Percentiles rank a stretch among this genome's conserved stretches.
Evolutionary conservation across 1,140 invertebrate species (phyloP).

Genomic region (Teleopsis dalmanni): DNA sequence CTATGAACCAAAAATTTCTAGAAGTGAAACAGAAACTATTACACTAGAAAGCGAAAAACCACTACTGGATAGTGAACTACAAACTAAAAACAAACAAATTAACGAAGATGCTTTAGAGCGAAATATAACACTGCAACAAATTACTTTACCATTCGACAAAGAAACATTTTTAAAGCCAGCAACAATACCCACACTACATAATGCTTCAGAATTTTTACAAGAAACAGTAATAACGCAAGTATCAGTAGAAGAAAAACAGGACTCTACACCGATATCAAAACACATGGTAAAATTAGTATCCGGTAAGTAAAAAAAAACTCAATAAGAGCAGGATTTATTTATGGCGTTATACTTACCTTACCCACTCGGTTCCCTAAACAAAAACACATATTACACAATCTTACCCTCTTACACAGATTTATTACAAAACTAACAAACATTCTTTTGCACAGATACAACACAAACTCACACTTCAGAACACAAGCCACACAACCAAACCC

Average conservation of each 20-base stretch:
- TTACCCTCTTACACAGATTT: slow-evolving; percentile 18
- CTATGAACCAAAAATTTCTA: slow-evolving; percentile 14
- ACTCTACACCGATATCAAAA: no score
- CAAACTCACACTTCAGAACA: slow-evolving; percentile 45
- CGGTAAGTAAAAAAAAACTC: slow-evolving; percentile 10
- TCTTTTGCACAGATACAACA: slow-evolving; percentile 46
- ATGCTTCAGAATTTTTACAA: neutral
- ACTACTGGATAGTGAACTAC: neutral
- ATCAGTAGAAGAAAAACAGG: neutral
- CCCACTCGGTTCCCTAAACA: slow-evolving; percentile 10
- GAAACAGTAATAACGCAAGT: neutral
- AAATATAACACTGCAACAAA: slow-evolving; percentile 1
- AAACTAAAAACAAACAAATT: neutral
- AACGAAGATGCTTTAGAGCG: neutral
- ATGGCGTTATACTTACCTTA: slow-evolving; percentile 32
- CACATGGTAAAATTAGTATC: slow-evolving; percentile 7
- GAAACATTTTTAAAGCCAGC: neutral
- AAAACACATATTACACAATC: slow-evolving; percentile 43
- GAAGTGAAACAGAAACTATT: neutral
- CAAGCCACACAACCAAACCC: slow-evolving; percentile 42
- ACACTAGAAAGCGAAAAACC: neutral
- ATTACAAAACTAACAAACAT: slow-evolving; percentile 25
- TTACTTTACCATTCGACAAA: neutral
- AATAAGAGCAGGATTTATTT: neutral
- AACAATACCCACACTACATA: neutral